These are phyloP conservation scores for Naja naja DNA, from an alignment of 2,113 vertebrate species.

Conservation along the genomic window DNA sequence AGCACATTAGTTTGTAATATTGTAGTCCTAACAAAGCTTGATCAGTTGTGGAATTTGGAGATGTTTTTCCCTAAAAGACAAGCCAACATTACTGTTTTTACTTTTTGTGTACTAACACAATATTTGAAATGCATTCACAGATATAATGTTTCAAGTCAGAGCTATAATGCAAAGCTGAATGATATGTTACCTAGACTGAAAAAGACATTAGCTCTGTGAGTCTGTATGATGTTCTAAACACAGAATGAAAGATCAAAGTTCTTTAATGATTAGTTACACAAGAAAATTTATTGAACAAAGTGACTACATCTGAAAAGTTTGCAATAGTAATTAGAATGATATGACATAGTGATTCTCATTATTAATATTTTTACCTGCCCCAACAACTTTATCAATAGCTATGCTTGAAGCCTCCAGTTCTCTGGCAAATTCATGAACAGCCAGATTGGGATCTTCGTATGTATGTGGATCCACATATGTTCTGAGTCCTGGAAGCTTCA, in stretches of 20 bases:
- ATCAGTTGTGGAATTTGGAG: background rate
- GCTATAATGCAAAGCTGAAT: background rate
- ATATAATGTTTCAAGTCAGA: background rate
- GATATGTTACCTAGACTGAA: background rate
- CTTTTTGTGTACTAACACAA: background rate
- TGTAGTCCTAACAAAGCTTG: background rate
- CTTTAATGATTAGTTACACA: background rate
- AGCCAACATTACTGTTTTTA: background rate
- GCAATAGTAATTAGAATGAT: background rate
- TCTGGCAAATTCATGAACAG: constrained; percentile 95
- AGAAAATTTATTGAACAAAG: background rate
- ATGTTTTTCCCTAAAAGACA: background rate
- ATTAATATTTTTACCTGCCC: constrained; percentile 80
- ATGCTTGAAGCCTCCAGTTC: constrained; percentile 92
- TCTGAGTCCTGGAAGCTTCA: constrained; percentile 91
- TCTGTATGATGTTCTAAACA: background rate
- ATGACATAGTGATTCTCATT: background rate
- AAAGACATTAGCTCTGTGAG: background rate
- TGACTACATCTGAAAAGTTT: background rate
- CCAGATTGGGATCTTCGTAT: constrained; percentile 95
- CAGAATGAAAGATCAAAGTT: background rate
- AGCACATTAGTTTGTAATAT: background rate
- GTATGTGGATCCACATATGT: constrained; percentile 96
- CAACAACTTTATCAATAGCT: constrained; percentile 95
- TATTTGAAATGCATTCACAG: background rate